A percentile compares a stretch with the other conserved stretches of the same genome.
Conservation (phyloP, 2,113 vertebrate species). For the Zosterops hypoxanthus region DNA sequence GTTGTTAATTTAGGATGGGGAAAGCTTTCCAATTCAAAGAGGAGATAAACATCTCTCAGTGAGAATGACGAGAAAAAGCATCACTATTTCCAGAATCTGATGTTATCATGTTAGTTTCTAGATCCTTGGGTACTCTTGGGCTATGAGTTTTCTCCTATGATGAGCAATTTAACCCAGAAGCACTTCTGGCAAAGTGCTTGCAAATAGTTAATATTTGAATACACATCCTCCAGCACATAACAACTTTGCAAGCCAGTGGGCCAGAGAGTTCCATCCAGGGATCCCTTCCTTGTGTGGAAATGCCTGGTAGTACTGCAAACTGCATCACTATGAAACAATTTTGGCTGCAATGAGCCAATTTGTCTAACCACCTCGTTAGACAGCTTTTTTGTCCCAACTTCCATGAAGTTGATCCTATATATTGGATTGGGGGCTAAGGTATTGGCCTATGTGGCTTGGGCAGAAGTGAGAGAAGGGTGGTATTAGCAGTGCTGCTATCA, state of each 20-base stretch:
- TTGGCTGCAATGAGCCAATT: background rate
- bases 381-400: background rate
- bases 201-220: background rate
- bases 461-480: background rate
- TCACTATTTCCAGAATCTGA: background rate
- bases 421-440: background rate
- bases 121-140: background rate
- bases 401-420: background rate
- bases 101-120: background rate
- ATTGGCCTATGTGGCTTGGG: background rate
- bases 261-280: background rate
- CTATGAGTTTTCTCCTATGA: background rate
- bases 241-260: background rate
- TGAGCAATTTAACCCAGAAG: background rate
- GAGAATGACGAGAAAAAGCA: background rate
- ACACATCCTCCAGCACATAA: background rate
- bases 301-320: background rate
- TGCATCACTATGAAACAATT: background rate
- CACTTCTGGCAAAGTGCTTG: background rate
- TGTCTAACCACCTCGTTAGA: background rate
- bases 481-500: background rate
- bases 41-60: background rate
- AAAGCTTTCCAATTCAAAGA: background rate
- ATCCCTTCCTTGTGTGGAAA: background rate
- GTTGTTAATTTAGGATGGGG: background rate